Conservation (phyloP, 2,888 invertebrate genomes). For the Chrysolina americana region DNA sequence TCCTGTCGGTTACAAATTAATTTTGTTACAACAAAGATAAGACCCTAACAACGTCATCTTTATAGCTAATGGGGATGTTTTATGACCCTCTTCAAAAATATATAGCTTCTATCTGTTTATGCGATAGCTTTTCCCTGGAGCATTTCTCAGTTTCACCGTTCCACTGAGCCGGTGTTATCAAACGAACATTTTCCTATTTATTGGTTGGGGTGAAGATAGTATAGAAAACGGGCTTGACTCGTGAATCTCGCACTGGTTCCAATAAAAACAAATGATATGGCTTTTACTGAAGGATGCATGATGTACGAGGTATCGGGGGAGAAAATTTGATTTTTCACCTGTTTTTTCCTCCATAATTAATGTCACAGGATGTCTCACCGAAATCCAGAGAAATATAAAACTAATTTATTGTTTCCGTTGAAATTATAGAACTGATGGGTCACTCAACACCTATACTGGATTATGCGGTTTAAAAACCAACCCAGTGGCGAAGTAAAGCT, state of each 20-base stretch:
- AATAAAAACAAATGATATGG: constrained; percentile 20
- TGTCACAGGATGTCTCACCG: background rate
- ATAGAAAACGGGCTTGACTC: constrained; percentile 12
- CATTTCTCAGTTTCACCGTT: constrained; percentile 13
- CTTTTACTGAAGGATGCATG: background rate
- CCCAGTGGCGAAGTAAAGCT: no score
- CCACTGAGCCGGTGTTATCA: constrained; percentile 17
- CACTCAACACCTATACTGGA: no score
- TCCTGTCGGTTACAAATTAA: constrained; percentile 27
- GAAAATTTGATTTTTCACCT: background rate
- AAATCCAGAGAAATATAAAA: no score
- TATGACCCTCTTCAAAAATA: constrained; percentile 33
- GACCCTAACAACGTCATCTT: constrained; percentile 28
- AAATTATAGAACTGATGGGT: no score
- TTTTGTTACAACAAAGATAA: constrained; percentile 26
- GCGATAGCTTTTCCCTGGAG: constrained; percentile 24
- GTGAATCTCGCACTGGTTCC: constrained; percentile 10
- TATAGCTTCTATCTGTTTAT: constrained; percentile 30
- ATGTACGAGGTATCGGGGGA: background rate
- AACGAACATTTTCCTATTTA: constrained; percentile 20
- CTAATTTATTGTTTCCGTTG: no score
- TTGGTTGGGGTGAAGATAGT: constrained; percentile 17
- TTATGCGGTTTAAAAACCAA: no score
- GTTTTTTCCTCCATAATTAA: background rate
- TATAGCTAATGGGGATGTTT: constrained; percentile 29